Evolutionary conservation across 2,797 vertebrate genomes (phyloP).

Genomic region (Eospalax fontanierii): DNA sequence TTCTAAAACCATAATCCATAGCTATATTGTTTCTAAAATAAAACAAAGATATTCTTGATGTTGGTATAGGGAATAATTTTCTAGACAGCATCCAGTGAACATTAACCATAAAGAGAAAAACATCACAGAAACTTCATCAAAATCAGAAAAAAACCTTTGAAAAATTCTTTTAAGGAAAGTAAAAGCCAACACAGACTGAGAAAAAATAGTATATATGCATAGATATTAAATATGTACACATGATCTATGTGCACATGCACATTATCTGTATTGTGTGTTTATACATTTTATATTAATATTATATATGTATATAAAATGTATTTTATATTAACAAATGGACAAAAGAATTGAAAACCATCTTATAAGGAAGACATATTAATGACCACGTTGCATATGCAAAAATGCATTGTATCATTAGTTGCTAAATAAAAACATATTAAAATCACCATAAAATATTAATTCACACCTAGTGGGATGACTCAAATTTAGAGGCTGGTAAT

Average conservation of each 20-base stretch:
- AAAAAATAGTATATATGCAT: background rate
- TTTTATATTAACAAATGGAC: background rate
- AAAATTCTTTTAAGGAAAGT: background rate
- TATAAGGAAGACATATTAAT: background rate
- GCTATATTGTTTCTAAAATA: background rate
- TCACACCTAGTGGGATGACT: background rate
- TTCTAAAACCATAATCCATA: background rate
- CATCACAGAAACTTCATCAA: background rate
- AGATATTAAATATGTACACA: background rate
- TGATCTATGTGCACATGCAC: background rate
- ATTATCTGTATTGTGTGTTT: background rate
- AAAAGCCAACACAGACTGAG: background rate
- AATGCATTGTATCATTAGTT: background rate
- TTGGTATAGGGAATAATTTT: background rate
- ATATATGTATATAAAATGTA: background rate
- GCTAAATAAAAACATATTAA: background rate
- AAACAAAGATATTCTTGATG: background rate
- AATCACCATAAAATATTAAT: background rate
- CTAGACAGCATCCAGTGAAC: background rate
- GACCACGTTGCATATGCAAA: background rate
- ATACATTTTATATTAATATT: background rate
- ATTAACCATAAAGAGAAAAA: background rate
- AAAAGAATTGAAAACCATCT: background rate
- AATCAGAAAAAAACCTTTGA: background rate
- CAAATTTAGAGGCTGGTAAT: conserved; percentile 6